A percentile compares a stretch with the other conserved stretches of the same genome.
Conservation (phyloP, 2,797 vertebrate genomes). For the Ciconia nigra region DNA sequence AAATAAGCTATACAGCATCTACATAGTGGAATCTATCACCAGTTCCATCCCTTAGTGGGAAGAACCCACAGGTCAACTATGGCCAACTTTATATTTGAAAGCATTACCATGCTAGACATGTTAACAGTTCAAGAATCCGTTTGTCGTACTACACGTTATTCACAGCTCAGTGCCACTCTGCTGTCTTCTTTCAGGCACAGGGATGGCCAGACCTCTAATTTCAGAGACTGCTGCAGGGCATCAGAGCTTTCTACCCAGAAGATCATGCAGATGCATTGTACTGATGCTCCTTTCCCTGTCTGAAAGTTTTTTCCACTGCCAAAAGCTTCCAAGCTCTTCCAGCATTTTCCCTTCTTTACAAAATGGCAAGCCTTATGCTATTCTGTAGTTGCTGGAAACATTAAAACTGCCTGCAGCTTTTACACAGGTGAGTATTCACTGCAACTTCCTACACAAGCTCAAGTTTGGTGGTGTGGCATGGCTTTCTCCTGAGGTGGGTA, state of each 20-base stretch:
- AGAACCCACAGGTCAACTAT: background rate
- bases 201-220: background rate
- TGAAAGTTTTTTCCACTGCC: background rate
- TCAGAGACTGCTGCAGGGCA: background rate
- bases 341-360: background rate
- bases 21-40: background rate
- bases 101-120: background rate
- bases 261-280: background rate
- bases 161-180: background rate
- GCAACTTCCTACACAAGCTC: background rate
- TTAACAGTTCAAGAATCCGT: background rate
- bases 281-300: background rate
- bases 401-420: background rate
- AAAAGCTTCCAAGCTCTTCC: background rate
- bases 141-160: background rate
- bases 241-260: background rate
- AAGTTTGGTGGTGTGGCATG: background rate
- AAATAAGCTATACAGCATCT: background rate
- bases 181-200: background rate
- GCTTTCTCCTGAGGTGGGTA: background rate
- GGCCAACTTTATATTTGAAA: background rate
- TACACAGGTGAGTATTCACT: background rate
- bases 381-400: background rate
- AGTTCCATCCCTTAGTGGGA: background rate
- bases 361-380: background rate